Conservation (phyloP, 1,140 invertebrate genomes). For the Asbolus verrucosus region DNA sequence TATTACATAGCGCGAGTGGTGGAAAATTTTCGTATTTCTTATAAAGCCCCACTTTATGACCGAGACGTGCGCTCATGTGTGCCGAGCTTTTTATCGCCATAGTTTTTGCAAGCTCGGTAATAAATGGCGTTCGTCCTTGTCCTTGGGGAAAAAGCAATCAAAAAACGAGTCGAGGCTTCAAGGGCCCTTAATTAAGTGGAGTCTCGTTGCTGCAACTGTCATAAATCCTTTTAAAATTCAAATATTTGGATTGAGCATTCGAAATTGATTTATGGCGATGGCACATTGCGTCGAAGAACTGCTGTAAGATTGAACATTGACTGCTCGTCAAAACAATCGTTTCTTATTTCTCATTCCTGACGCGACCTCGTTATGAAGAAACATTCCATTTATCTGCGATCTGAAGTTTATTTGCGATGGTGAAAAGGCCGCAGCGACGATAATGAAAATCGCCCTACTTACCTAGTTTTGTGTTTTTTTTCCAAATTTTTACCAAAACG, state of each 20-base stretch:
- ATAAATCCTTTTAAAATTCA: slow-evolving; percentile 13
- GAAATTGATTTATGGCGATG: neutral
- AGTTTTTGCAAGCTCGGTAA: neutral
- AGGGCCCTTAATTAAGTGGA: slow-evolving; percentile 1
- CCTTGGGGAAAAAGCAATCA: too few species aligned
- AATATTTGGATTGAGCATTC: slow-evolving; percentile 13
- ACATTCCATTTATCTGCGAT: slow-evolving; percentile 3
- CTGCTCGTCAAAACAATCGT: neutral
- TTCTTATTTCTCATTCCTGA: neutral
- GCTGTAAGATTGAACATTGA: too few species aligned
- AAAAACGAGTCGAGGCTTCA: too few species aligned
- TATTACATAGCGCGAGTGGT: too few species aligned
- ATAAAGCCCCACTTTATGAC: neutral
- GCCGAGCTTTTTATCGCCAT: too few species aligned
- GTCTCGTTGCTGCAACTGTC: slow-evolving; percentile 4
- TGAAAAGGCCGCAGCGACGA: slow-evolving; percentile 3
- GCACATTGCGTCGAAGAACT: neutral
- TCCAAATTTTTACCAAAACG: too few species aligned
- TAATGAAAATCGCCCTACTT: too few species aligned
- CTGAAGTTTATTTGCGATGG: neutral
- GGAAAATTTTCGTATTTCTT: too few species aligned
- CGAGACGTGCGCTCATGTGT: neutral
- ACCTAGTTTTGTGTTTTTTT: too few species aligned
- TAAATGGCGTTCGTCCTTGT: neutral
- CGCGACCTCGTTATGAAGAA: neutral